Conservation (phyloP, 1,140 invertebrate species). For the Ridgeia piscesae region DNA sequence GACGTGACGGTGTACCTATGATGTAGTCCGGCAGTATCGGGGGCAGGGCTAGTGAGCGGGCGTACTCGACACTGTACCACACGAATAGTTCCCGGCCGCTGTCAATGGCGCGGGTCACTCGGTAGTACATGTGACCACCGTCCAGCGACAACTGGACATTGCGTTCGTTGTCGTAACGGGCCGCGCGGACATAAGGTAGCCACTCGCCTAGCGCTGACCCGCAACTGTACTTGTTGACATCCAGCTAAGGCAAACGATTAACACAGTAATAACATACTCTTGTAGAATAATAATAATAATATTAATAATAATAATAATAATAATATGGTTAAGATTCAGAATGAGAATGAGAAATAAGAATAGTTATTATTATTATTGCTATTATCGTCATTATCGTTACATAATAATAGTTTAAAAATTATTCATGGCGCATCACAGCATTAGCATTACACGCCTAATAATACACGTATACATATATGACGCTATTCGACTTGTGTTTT, state of each 20-base stretch:
- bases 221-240: conserved; percentile 35
- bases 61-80: conserved; percentile 59
- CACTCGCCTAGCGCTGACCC: conserved; percentile 42
- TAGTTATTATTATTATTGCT: no score
- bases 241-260: conserved; percentile 36
- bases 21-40: conserved; percentile 38
- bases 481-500: no score
- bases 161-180: conserved; percentile 56
- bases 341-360: no score
- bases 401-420: no score
- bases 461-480: no score
- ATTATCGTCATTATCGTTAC: no score
- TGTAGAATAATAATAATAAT: neutral
- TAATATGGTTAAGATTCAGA: no score
- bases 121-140: conserved; percentile 56
- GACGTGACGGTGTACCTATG: conserved; percentile 19
- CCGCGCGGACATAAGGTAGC: conserved; percentile 51
- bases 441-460: no score
- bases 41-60: conserved; percentile 50
- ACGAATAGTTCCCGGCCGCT: conserved; percentile 53
- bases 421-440: no score
- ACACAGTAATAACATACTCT: neutral
- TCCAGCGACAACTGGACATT: conserved; percentile 56
- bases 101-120: conserved; percentile 49
- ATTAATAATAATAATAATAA: neutral